Evolutionary conservation across 2,888 invertebrate species (phyloP).

Genomic region (Phymatocera aterrima): DNA sequence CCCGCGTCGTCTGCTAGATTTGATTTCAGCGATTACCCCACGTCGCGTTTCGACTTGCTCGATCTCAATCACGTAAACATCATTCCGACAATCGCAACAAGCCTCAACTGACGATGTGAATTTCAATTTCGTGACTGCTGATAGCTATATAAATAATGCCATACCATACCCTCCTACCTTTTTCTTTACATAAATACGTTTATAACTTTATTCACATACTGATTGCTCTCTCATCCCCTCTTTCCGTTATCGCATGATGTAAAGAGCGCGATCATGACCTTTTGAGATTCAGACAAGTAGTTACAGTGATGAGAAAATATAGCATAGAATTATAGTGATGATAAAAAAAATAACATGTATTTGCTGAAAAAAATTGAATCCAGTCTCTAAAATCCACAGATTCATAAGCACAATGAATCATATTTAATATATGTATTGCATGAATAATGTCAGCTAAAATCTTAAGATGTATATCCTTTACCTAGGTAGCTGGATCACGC

Average conservation of each 20-base stretch:
- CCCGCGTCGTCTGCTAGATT: constrained; percentile 53
- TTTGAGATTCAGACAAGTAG: constrained; percentile 1
- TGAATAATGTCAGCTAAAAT: too few relatives aligned
- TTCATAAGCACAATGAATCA: too few relatives aligned
- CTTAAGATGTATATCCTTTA: too few relatives aligned
- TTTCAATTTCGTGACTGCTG: too few relatives aligned
- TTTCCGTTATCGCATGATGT: not conserved
- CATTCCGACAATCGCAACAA: not conserved
- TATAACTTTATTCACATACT: not conserved
- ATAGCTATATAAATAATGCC: not conserved
- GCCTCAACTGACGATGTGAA: not conserved
- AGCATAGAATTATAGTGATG: too few relatives aligned
- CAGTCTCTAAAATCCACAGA: too few relatives aligned
- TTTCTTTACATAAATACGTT: not conserved
- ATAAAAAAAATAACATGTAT: not conserved
- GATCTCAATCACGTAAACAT: not conserved
- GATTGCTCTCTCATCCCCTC: not conserved
- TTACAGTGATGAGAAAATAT: too few relatives aligned
- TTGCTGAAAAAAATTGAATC: constrained; percentile 32
- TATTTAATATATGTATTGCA: too few relatives aligned
- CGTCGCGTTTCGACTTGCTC: not conserved
- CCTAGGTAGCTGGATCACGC: too few relatives aligned
- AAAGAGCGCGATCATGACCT: constrained; percentile 24
- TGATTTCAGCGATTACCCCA: not conserved
- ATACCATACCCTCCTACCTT: not conserved